Base-by-base conservation (phyloP, 2,888 invertebrate genomes). In the Busseola fusca region DNA sequence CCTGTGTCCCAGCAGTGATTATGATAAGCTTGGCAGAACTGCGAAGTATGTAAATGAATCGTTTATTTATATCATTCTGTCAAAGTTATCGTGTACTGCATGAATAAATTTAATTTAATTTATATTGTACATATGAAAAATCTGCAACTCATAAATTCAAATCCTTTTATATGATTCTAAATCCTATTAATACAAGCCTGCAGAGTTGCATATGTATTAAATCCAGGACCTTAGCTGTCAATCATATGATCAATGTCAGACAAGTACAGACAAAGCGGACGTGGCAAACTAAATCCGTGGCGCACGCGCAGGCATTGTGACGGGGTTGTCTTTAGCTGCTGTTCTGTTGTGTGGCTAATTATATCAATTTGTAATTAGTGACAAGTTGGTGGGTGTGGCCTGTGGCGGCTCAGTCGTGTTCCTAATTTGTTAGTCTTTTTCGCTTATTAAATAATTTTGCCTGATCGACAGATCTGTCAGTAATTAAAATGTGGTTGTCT, bases 231-330 rank as follows among this genome's bases (percentile, higher is more conserved):
- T 85, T 80, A 62, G 30, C 62, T 80, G 86, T 82, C 85, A 86
- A 72, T 86, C 86, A 80, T 34, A 16, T 54, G 67, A 79, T 81
- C 77, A 83, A 82, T 85, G 82, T 81, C 82, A 72, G 58, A 63
- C 65, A 40, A 50, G 66, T 73, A 71, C 64, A 73, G 64, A 83
- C 64, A 75, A 74, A 70, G 62, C 58, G 71, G 60, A 83, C 81
- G 58, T 69, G 59, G 50, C 59, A 21, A n/a, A 74, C 70, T 80
- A 80, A 87, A 86, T 85, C 87, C 82, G 68, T 65, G 67, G 84
- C 76, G 82, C 88, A 87, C 86, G 88, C 82, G 80, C 77, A 56
- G 37, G 16, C n/a, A 78, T 80, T 83, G 63, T 69, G 58, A 64
- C 64, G 48, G 16, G 18, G 52, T 69, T 68, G 54, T 65, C 48